A percentile compares a stretch with the other conserved stretches of the same genome.
These are phyloP conservation scores for Cygnus atratus DNA, from an alignment of 2,113 vertebrate species.

Conservation along the genomic window DNA sequence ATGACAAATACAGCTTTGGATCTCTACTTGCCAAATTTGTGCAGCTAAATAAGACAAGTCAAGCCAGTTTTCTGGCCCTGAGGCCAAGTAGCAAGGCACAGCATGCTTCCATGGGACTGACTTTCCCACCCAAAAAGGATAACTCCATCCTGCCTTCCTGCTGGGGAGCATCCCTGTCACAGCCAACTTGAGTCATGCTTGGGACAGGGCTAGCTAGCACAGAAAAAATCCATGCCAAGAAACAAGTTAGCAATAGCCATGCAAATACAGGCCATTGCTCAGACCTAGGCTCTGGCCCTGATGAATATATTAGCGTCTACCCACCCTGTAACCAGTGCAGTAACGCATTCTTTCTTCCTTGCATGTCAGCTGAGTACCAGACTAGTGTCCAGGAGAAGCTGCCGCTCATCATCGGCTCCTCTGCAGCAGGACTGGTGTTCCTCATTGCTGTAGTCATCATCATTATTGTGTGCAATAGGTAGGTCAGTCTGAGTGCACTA, in stretches of 20 bases:
- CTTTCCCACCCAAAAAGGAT: not conserved
- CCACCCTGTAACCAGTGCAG: fast-evolving
- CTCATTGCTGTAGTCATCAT: conserved; percentile 90
- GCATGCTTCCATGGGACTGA: not conserved
- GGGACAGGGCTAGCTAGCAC: not conserved
- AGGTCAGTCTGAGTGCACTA: not conserved
- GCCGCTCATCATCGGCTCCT: conserved; percentile 92
- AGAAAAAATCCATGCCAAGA: not conserved
- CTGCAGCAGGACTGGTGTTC: conserved; percentile 89
- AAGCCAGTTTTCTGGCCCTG: conserved; percentile 16
- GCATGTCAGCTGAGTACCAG: conserved; percentile 86
- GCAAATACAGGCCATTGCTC: fast-evolving
- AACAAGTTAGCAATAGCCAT: not conserved
- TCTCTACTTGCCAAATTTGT: not conserved
- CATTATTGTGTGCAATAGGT: conserved; percentile 90
- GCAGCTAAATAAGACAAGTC: not conserved
- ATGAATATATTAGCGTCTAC: not conserved
- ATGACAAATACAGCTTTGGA: not conserved
- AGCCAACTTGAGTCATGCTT: not conserved
- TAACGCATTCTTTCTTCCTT: not conserved
- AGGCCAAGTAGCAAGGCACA: not conserved
- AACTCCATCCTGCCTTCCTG: not conserved
- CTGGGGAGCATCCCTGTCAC: not conserved
- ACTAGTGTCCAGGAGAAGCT: conserved; percentile 94
- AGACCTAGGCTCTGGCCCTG: not conserved